Evolutionary conservation across 2,113 vertebrate genomes (phyloP).

Genomic region (Channa argus): DNA sequence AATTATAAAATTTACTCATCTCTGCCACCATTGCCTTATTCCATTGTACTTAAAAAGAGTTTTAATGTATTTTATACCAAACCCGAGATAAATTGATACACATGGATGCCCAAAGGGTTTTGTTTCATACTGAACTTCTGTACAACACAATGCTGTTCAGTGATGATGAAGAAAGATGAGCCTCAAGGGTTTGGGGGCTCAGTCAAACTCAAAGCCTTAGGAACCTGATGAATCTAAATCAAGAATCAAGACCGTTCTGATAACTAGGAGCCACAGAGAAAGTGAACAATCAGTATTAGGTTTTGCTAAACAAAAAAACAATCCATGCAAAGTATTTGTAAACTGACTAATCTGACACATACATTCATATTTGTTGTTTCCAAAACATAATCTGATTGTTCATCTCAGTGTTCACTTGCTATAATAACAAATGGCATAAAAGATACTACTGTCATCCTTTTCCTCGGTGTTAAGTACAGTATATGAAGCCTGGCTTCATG

Average conservation of each 20-base stretch:
- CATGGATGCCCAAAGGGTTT: background rate
- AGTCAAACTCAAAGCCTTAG: background rate
- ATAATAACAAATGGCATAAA: constrained; percentile 30
- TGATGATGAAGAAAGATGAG: constrained; percentile 13
- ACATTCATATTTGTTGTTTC: background rate
- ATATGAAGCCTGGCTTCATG: background rate
- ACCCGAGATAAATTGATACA: background rate
- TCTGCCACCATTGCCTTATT: no score
- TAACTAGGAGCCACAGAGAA: constrained; percentile 6
- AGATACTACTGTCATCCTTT: constrained; percentile 19
- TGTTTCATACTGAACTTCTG: background rate
- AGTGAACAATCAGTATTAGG: background rate
- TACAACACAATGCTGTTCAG: constrained; percentile 1
- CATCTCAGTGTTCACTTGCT: constrained; percentile 1
- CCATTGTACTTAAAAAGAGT: no score
- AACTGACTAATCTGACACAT: background rate
- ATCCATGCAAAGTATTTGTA: background rate
- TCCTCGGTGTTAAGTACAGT: background rate
- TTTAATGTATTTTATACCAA: no score
- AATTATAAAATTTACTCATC: no score
- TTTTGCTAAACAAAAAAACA: constrained; percentile 8
- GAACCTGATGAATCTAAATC: constrained; percentile 23
- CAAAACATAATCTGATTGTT: background rate
- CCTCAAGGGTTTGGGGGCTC: constrained; percentile 4
- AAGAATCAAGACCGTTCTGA: constrained; percentile 13